Base-by-base conservation (phyloP, 2,797 vertebrate genomes). In the Sebastes matsubarae region DNA sequence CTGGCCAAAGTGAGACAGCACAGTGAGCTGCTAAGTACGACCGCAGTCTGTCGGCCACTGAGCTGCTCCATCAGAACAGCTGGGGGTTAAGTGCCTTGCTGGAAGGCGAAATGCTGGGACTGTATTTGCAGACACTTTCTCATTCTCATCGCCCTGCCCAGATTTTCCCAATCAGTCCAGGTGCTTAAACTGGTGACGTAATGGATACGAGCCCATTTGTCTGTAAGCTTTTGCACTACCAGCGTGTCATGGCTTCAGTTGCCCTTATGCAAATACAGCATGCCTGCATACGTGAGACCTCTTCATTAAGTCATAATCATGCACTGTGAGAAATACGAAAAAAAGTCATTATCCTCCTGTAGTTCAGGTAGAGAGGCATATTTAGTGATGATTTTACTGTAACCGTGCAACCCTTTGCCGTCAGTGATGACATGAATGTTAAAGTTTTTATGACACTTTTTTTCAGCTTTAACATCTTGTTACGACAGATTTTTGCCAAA, bases 61-160 rank as follows among this genome's bases (percentile, higher is more conserved):
- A 85, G 74, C 77, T 77, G 77, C 72, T 75, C 73, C 36, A 68
- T 82, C 83, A 82, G 81, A 87, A 76, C 80, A 65, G 80, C 72
- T 83, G 82, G 79, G 68, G 87, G 81, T 87, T 86, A 84, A 89
- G 85, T 85, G 75, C 74, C 81, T 82, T 42, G 67, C 82, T 75
- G 72, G 73, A 81, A 86, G 78, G 74, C 16, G 6, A 82, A 87
- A 79, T 80, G 60, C 86, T 78, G 70, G 72, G 71, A 70, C 55
- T 70, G 68, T 75, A 60, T 73, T 72, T 74, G 71, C 64, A 72
- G 63, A 64, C 69, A 52, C 77, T 84, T 80, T 79, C 65, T 81
- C 83, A 75, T 76, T 74, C 54, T 70, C 71, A 52, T 42, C 24
- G 6, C 68, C 29, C 36, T 57, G 65, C 63, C 57, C 42, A 84